Conservation (phyloP, 1,140 invertebrate genomes). For the Ceratina australensis region DNA sequence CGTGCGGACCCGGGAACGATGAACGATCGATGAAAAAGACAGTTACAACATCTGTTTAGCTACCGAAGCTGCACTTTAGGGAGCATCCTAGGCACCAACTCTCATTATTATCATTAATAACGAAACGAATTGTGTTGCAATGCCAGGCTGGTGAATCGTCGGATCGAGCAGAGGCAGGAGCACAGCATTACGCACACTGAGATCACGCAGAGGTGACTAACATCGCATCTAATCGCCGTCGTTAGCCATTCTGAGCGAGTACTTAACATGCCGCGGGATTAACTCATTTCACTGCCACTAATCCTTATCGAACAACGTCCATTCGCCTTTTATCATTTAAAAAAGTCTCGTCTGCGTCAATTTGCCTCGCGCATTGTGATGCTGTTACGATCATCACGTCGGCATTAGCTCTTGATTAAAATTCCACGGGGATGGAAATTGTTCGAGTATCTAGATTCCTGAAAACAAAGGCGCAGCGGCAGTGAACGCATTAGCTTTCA, state of each 20-base stretch:
- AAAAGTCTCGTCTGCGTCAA: too few species aligned
- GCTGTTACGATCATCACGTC: too few species aligned
- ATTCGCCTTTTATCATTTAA: background rate
- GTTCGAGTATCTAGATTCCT: too few species aligned
- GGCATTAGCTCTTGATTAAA: too few species aligned
- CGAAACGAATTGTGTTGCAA: constrained; percentile 51
- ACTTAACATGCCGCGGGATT: background rate
- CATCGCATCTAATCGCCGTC: constrained; percentile 57
- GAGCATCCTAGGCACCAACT: background rate
- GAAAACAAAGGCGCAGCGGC: too few species aligned
- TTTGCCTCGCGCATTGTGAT: too few species aligned
- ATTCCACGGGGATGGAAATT: too few species aligned
- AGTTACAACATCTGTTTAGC: constrained; percentile 47
- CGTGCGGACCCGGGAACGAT: background rate
- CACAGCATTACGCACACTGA: constrained; percentile 85
- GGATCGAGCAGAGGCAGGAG: constrained; percentile 85
- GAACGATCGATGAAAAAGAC: constrained; percentile 51
- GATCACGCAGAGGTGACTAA: constrained; percentile 84
- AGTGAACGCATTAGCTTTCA: too few species aligned
- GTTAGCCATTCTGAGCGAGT: constrained; percentile 56
- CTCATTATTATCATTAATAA: constrained; percentile 7
- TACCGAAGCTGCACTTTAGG: background rate
- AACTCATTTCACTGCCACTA: background rate
- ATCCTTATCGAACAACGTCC: too few species aligned
- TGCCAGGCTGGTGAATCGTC: constrained; percentile 84